Evolutionary conservation across 2,888 invertebrate species (phyloP).

Genomic region (Agrotis clavis): DNA sequence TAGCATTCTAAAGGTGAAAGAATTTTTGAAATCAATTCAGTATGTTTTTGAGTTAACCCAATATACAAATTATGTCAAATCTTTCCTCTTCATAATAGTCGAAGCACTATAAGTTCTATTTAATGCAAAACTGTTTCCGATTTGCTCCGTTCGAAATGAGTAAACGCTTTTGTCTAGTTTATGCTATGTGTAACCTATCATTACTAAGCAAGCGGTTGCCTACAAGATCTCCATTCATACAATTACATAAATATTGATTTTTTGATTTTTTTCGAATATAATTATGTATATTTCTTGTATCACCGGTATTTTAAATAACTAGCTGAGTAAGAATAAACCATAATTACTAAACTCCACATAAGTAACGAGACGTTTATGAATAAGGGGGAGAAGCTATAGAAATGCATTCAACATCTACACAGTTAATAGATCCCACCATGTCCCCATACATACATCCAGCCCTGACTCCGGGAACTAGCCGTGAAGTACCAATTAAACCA

Average conservation of each 20-base stretch:
- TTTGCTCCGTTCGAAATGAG: background rate
- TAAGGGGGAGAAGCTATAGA: background rate
- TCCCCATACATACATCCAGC: conserved; percentile 1
- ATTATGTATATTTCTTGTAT: background rate
- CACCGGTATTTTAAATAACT: background rate
- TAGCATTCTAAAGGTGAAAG: too few relatives aligned
- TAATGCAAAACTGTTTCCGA: background rate
- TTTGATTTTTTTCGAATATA: background rate
- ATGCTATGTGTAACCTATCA: background rate
- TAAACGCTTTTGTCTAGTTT: background rate
- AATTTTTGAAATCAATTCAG: too few relatives aligned
- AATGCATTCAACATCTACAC: background rate
- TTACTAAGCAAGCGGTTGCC: too few relatives aligned
- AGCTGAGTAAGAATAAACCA: background rate
- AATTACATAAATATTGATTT: too few relatives aligned
- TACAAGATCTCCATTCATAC: background rate
- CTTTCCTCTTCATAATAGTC: too few relatives aligned
- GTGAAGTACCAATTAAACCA: conserved; percentile 54
- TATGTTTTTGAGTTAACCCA: too few relatives aligned
- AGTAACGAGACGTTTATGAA: background rate
- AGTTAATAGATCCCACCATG: background rate
- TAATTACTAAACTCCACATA: background rate
- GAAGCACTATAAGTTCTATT: background rate
- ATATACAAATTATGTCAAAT: too few relatives aligned
- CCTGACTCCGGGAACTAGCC: conserved; percentile 22